Percentiles rank a stretch among this genome's conserved stretches.
phyloP scores from a whole-genome alignment of 2,888 invertebrate genomes.

The Caenorhabditis wallacei region DNA sequence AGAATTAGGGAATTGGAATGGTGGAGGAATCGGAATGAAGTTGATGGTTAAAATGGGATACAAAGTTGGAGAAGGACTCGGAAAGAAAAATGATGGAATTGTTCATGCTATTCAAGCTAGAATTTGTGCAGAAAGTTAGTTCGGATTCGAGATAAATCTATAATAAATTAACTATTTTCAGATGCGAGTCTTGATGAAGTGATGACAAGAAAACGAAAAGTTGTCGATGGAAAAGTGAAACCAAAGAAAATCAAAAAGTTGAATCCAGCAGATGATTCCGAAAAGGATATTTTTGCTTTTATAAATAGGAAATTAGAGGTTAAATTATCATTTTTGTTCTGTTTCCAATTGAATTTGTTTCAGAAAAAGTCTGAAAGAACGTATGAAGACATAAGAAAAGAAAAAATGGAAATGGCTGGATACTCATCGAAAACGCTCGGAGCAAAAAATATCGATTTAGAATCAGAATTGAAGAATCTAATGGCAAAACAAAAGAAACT shows the following conservation, averaged over 20 bases:
- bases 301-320: constrained; percentile 66
- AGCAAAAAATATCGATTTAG: constrained; percentile 57
- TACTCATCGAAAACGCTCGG: constrained; percentile 55
- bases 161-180: constrained; percentile 28
- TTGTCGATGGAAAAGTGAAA: constrained; percentile 47
- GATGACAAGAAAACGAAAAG: constrained; percentile 62
- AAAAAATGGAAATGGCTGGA: constrained; percentile 47
- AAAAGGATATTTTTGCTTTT: constrained; percentile 67
- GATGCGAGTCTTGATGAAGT: constrained; percentile 69
- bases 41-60: constrained; percentile 76
- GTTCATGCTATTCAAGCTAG: constrained; percentile 74
- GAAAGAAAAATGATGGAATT: constrained; percentile 74
- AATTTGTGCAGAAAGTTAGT: constrained; percentile 69
- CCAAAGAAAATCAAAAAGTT: constrained; percentile 32
- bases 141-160: neutral
- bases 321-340: neutral
- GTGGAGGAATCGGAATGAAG: constrained; percentile 73
- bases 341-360: neutral
- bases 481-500: constrained; percentile 67
- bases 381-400: constrained; percentile 31
- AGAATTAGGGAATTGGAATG: constrained; percentile 72
- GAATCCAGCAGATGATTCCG: constrained; percentile 20
- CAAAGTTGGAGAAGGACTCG: constrained; percentile 73
- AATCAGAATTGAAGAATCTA: constrained; percentile 68
- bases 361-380: constrained; percentile 39